phyloP scores from a whole-genome alignment of 2,113 vertebrate genomes.

The Ictidomys tridecemlineatus region DNA sequence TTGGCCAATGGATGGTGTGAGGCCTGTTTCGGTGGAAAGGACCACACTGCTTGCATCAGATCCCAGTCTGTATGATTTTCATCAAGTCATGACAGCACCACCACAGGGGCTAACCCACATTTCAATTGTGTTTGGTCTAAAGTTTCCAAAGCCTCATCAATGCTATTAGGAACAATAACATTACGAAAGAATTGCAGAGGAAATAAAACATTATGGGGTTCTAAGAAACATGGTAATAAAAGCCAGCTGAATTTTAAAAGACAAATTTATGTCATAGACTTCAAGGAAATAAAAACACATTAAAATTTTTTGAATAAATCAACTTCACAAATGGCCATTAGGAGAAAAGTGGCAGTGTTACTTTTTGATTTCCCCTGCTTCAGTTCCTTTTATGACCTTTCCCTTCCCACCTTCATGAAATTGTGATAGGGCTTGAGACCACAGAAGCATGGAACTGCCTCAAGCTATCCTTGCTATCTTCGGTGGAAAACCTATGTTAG shows the following conservation, averaged over 20 bases:
- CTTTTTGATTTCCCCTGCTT: slow-evolving; percentile 49
- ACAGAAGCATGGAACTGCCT: slow-evolving; percentile 34
- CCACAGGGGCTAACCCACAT: slow-evolving; percentile 36
- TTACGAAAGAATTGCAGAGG: slow-evolving; percentile 76
- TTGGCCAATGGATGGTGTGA: slow-evolving; percentile 53
- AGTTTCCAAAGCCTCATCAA: slow-evolving; percentile 72
- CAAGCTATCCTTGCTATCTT: slow-evolving; percentile 14
- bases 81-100: slow-evolving; percentile 72
- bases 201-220: slow-evolving; percentile 81
- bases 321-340: slow-evolving; percentile 61
- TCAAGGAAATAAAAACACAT: slow-evolving; percentile 78
- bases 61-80: slow-evolving; percentile 61
- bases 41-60: slow-evolving; percentile 72
- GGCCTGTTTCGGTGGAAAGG: slow-evolving; percentile 50
- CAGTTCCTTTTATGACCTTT: slow-evolving; percentile 4
- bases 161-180: slow-evolving; percentile 77
- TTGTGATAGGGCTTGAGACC: not conserved
- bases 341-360: slow-evolving; percentile 18
- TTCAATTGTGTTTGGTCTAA: slow-evolving; percentile 76
- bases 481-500: slow-evolving; percentile 26
- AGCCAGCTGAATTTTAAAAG: slow-evolving; percentile 84
- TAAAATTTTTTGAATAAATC: slow-evolving; percentile 57
- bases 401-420: not conserved
- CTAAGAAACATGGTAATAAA: slow-evolving; percentile 85
- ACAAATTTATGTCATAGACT: slow-evolving; percentile 69